phyloP scores from a whole-genome alignment of 2,113 vertebrate species.

The Campylomormyrus tamandua region DNA sequence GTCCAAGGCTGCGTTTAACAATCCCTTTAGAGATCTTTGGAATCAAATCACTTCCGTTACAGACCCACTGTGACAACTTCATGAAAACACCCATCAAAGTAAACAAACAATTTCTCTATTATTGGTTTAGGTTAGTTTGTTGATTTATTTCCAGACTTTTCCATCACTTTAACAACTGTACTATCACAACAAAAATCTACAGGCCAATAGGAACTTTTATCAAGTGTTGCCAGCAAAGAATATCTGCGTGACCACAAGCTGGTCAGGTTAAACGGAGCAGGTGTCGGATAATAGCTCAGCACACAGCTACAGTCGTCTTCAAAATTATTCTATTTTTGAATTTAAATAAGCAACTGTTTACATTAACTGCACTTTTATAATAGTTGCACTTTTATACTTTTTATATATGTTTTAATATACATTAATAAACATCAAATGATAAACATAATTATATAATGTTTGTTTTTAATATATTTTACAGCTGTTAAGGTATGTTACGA shows the following conservation, averaged over 20 bases:
- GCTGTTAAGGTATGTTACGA: neutral
- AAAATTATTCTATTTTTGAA: neutral
- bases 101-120: neutral
- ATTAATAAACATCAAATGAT: neutral
- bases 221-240: neutral
- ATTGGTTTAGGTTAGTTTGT: neutral
- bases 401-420: neutral
- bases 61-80: neutral
- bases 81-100: neutral
- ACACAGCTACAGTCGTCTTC: neutral
- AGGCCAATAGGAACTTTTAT: neutral
- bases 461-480: neutral
- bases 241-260: neutral
- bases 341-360: neutral
- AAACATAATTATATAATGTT: neutral
- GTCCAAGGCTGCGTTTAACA: neutral
- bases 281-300: neutral
- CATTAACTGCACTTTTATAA: neutral
- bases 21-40: neutral
- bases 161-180: neutral
- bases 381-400: neutral
- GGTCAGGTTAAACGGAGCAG: neutral
- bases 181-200: neutral
- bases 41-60: neutral
- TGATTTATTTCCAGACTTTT: neutral